These are phyloP conservation scores for Rhaphigaster nebulosa DNA, from an alignment of 2,888 invertebrate species.

Conservation along the genomic window DNA sequence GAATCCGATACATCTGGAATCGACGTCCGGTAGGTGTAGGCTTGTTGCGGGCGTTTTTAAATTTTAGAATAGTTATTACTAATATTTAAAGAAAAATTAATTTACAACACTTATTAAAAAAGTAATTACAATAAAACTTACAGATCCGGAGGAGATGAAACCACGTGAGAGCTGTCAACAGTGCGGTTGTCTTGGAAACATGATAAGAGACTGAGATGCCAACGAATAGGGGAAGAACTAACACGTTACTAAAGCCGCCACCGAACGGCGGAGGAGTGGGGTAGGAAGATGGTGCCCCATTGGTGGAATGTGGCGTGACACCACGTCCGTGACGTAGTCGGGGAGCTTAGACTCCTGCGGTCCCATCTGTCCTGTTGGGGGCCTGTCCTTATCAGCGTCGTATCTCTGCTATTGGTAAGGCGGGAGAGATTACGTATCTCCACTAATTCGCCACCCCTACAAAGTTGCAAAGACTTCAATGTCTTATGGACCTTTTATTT, in stretches of 20 bases:
- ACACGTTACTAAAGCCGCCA: conserved; percentile 25
- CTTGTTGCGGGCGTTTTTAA: neutral
- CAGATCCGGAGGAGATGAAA: neutral
- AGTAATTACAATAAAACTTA: neutral
- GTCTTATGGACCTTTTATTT: too few species aligned
- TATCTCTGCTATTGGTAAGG: neutral
- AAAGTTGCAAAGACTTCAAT: neutral
- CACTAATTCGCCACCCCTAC: neutral
- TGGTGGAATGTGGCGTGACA: conserved; percentile 55
- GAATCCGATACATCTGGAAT: conserved; percentile 11
- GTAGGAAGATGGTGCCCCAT: neutral
- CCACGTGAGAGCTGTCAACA: conserved; percentile 42
- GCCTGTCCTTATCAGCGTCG: neutral
- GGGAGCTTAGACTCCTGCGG: neutral
- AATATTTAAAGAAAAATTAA: neutral
- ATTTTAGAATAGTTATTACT: neutral
- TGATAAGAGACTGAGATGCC: conserved; percentile 24
- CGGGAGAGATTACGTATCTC: neutral
- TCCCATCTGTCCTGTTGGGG: conserved; percentile 32
- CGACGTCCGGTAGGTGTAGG: neutral
- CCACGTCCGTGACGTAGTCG: conserved; percentile 39
- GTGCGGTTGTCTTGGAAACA: conserved; percentile 49
- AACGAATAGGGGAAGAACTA: neutral
- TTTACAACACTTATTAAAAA: neutral
- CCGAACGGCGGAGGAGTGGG: neutral